These are phyloP conservation scores for Xyrichtys novacula DNA, from an alignment of 2,797 vertebrate species.

Conservation along the genomic window DNA sequence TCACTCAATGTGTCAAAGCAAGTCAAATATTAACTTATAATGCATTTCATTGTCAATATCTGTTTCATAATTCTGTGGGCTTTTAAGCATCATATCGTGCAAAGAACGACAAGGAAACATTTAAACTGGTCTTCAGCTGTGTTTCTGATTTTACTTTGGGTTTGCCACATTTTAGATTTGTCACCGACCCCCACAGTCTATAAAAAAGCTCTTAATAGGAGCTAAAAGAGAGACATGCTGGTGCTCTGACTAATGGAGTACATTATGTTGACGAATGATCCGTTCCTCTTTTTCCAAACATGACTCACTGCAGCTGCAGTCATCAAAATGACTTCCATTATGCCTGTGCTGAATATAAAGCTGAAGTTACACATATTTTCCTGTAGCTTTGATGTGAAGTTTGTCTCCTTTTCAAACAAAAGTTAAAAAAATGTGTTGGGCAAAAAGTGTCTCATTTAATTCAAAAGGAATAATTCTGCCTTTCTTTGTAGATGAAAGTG, in stretches of 20 bases:
- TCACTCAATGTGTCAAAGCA: slow-evolving; percentile 19
- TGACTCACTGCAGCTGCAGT: slow-evolving; percentile 17
- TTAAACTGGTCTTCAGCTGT: no score
- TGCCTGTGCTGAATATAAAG: not conserved
- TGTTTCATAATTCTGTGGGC: not conserved
- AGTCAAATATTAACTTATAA: slow-evolving; percentile 6
- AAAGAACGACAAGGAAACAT: not conserved
- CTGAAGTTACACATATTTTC: not conserved
- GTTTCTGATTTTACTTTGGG: not conserved
- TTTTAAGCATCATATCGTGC: not conserved
- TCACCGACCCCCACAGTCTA: not conserved
- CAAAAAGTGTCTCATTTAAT: not conserved
- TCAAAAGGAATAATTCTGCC: not conserved
- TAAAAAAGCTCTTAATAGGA: slow-evolving; percentile 1
- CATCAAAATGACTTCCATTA: not conserved
- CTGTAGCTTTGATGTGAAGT: not conserved
- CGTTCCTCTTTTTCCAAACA: slow-evolving; percentile 11
- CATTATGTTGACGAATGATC: slow-evolving; percentile 7
- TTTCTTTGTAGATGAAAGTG: not conserved
- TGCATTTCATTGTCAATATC: not conserved
- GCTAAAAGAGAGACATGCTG: slow-evolving; percentile 6
- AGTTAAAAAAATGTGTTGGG: not conserved
- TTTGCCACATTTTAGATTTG: not conserved
- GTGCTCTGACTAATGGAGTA: not conserved
- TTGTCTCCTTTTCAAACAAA: not conserved